Evolutionary conservation across 1,140 invertebrate species (phyloP).

Genomic region (Pseudobourletiella spinata): DNA sequence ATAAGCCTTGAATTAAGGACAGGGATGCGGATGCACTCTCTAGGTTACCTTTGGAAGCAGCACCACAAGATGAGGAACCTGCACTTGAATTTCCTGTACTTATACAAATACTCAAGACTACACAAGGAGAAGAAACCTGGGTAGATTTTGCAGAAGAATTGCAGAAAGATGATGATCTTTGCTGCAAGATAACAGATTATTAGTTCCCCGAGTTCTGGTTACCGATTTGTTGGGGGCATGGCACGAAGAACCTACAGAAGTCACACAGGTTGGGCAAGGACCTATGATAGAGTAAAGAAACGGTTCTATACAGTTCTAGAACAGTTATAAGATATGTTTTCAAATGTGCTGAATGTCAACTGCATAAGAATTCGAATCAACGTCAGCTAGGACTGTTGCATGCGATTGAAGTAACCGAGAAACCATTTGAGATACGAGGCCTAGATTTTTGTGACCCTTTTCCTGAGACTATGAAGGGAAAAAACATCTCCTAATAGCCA

Average conservation of each 20-base stretch:
- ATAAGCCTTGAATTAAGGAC: background rate
- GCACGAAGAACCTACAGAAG: background rate
- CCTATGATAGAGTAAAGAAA: background rate
- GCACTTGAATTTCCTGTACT: background rate
- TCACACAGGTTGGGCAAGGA: background rate
- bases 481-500: background rate
- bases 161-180: background rate
- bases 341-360: background rate
- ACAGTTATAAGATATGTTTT: background rate
- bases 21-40: background rate
- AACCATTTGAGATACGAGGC: background rate
- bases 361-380: background rate
- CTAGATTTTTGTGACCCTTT: constrained; percentile 1
- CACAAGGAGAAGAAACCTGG: too few relatives aligned
- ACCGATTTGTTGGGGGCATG: background rate
- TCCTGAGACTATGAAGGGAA: background rate
- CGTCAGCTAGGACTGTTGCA: background rate
- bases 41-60: background rate
- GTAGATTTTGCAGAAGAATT: background rate
- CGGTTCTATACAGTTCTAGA: background rate
- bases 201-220: constrained; percentile 4
- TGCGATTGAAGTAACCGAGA: background rate
- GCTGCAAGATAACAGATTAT: background rate
- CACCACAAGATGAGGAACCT: background rate
- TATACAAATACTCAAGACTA: too few relatives aligned